phyloP scores from a whole-genome alignment of 1,140 invertebrate genomes.

The Lasioglossum albipes region DNA sequence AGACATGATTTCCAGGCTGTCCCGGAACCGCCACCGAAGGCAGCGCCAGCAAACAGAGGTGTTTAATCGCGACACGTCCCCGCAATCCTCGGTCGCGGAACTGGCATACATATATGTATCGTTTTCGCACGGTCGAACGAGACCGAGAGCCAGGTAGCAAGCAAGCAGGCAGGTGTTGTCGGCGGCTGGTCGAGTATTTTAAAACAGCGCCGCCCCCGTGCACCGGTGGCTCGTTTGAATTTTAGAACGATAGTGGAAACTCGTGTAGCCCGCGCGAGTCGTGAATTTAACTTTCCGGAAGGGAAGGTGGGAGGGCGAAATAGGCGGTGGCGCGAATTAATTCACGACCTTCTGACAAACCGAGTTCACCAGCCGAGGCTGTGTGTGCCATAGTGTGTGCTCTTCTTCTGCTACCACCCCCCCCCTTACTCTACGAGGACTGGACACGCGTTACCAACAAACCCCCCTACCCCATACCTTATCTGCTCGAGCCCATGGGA shows the following conservation, averaged over 20 bases:
- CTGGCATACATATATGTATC: not conserved
- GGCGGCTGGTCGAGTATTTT: constrained; percentile 50
- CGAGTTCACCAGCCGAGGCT: constrained; percentile 40
- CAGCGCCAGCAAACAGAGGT: too few species aligned
- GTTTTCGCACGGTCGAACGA: not conserved
- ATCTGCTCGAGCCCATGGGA: too few species aligned
- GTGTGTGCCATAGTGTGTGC: too few species aligned
- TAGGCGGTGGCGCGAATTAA: constrained; percentile 58
- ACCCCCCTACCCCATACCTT: not conserved
- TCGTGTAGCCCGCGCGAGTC: constrained; percentile 63
- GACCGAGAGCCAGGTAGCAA: not conserved
- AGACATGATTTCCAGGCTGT: too few species aligned
- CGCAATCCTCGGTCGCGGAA: too few species aligned
- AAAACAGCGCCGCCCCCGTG: constrained; percentile 54
- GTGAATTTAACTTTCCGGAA: constrained; percentile 65
- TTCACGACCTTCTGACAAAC: constrained; percentile 65
- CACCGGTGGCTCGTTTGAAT: constrained; percentile 64
- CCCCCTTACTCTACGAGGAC: not conserved
- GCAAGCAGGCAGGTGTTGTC: not conserved
- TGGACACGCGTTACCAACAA: not conserved
- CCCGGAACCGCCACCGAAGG: too few species aligned
- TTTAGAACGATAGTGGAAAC: constrained; percentile 69
- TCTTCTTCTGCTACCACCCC: too few species aligned
- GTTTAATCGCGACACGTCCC: too few species aligned
- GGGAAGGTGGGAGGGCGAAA: not conserved